Base-by-base conservation (phyloP, 2,888 invertebrate species). In the Cyrtodaria siliqua region DNA sequence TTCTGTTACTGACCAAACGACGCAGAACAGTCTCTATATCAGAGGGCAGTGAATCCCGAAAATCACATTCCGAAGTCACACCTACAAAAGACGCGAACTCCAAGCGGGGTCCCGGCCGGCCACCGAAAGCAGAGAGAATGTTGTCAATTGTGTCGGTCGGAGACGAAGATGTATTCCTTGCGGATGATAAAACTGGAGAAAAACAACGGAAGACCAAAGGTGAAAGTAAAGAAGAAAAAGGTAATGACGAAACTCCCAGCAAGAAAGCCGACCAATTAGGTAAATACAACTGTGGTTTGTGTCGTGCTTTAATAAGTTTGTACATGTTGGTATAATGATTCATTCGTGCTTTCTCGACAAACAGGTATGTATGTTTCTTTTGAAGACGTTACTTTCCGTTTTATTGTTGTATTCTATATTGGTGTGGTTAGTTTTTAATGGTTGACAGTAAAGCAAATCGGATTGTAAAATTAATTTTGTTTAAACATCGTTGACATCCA, bases 1-100 rank as follows among this genome's bases (percentile, higher is more conserved):
- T 97, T 20, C 94, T 96, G 84, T 95, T 96, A 8, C 93, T 96
- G 73, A 96, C 96, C 33, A 97, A 96, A 92, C 94, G 97, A 84
- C 95, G 96, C 90, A 94, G 96, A 80, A 95, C 96, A 74, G 55
- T 71, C n/a, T 95, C 95, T 2, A 85, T 80, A 1, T 89, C 91
- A 2, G 91, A 90, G 29, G 72, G 77, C 23, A 67, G 66, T 27
- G 83, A 85, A 27, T 62, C 67, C 2, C 49, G 77, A 53, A 81
- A 78, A 62, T 81, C 81, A 2, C 50, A 44, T 8, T 72, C 81
- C 2, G 71, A 67, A 29, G 47, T 64, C 3, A 23, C 53, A 16
- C 29, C 60, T 2, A 23, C 24, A 26, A 26, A 14, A 20, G 23
- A 20, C 4, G 8, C 52, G 3, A 38, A 40, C 1, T 16, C 53